Evolutionary conservation across 1,140 invertebrate genomes (phyloP), one percentile per base, ranked within the genome.

Genomic region (Anadara kagoshimensis): DNA sequence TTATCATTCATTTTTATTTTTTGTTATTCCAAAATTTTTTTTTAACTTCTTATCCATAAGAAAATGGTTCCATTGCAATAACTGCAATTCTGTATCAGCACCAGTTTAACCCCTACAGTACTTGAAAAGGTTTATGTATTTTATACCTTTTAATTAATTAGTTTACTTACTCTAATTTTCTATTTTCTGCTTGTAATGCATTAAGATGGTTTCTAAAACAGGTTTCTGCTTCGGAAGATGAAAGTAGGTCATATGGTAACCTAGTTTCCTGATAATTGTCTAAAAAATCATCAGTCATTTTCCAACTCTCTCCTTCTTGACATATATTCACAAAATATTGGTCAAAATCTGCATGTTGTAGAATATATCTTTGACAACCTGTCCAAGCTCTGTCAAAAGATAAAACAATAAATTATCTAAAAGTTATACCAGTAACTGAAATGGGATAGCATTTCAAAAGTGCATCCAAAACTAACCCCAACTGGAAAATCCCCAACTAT

Each of bases 191-290:
- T 85, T 98, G 95, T 36, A 98, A 91, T 61, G 94, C 93, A 86
- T 96, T 96, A 29, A 97, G 92, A 89, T 96, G 96, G 83, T 95
- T 97, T 85, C 94, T 94, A 88, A 96, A 98, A 11, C 96, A 94
- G 0, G 93, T 94, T 88, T 97, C 96, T 16, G 96, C 96, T 86
- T 98, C 96, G 56, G 93, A 93, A 5, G 95, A 95, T 80, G 96
- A 94, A 14, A 98, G 90, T 61, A 98, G 94, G 86, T 97, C 95
- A 85, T 95, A 96, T 3, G 97, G 97, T 85, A 98, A 96, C 83
- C 95, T 91, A 16, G 81, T 84, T 74, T 92, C 91, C 16, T 79
- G 72, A 12, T 69, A 76, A 78, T 92, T 91, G 18, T 92, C 91
- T 64, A 93, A 91, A 65, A 94, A 91, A 83, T 94, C 93, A 82